Base-by-base conservation (phyloP, 2,113 vertebrate genomes). In the Haemorhous mexicanus region DNA sequence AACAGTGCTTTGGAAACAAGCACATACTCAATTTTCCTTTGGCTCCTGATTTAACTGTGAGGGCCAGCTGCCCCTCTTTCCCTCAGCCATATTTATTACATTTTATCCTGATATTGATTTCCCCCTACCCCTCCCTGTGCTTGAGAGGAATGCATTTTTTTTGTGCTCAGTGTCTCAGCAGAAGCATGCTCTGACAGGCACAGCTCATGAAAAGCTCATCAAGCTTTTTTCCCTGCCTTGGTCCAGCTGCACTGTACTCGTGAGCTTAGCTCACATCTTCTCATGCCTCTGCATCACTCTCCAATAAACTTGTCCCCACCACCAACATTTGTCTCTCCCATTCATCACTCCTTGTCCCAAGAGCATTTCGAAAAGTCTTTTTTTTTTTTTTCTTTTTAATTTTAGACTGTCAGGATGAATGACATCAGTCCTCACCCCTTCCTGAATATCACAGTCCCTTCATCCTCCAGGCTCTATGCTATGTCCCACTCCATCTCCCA, bases 51-150 rank as follows among this genome's bases (percentile, higher is more conserved):
- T 70, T 17, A 86, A 55, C 55, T 43, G 19, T 33, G 22, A 75
- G 23, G 56, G 64, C 12, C 59, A 89, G 20, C 21, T 59, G 22
- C 15, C 37, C 20, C 26, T 43, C 21, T 53, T 82, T 32, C 41
- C 20, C 44, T 49, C 75, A 83, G 44, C 2, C 17, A 13, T 52
- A 66, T 58, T 76, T 56, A 68, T 33, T 17, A 37, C 14, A 20
- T 66, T 72, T 53, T 62, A 33, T 35, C 17, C 44, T 59, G 73
- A 44, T 16, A 75, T 1, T 17, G n/a, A 67, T 53, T 82, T 66
- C 20, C 35, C 11, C 7, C 4, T 17, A 3, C 3, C 3, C 4
- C 1, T 1, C 13, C 12, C 43, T 16, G 32, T 61, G 19, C 41
- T 35, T n/a, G 21, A 52, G 37, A 86, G 11, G 27, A 52, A 91